Evolutionary conservation across 2,113 vertebrate species (phyloP).

Genomic region (Pionites leucogaster): DNA sequence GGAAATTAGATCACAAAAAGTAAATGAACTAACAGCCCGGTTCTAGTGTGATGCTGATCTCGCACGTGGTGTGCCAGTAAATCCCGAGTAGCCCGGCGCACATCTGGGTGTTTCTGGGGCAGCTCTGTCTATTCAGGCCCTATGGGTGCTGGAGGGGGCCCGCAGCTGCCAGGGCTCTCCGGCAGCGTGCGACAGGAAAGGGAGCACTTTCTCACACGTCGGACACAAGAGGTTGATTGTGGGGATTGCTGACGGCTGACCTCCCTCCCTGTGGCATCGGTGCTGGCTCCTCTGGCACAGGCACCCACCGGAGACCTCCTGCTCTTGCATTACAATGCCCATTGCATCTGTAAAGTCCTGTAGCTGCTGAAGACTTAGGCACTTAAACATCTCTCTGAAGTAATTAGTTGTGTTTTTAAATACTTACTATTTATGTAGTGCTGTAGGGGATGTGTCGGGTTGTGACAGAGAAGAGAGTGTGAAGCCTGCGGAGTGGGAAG

Average conservation of each 20-base stretch:
- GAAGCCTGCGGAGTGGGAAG: neutral
- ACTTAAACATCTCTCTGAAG: neutral
- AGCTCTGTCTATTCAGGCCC: conserved; percentile 38
- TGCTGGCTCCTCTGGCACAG: neutral
- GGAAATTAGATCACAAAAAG: conserved; percentile 31
- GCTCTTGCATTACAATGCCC: neutral
- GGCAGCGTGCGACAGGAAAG: conserved; percentile 67
- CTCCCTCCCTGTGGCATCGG: neutral
- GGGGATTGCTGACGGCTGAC: conserved; percentile 20
- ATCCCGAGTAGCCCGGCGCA: neutral
- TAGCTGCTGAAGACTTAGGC: neutral
- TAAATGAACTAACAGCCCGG: neutral
- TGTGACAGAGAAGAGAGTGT: neutral
- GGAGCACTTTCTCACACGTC: conserved; percentile 66
- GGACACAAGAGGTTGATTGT: conserved; percentile 54
- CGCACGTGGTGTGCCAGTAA: neutral
- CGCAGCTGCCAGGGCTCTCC: conserved; percentile 28
- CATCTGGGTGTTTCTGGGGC: conserved; percentile 51
- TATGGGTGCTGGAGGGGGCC: neutral
- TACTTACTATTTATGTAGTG: neutral
- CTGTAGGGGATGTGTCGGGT: neutral
- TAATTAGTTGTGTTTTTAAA: conserved; percentile 25
- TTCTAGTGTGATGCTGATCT: neutral
- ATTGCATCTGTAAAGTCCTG: neutral
- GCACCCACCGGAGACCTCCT: neutral